A percentile compares a stretch with the other conserved stretches of the same genome.
Conservation (phyloP, 2,888 invertebrate genomes). For the Erynnis tages region DNA sequence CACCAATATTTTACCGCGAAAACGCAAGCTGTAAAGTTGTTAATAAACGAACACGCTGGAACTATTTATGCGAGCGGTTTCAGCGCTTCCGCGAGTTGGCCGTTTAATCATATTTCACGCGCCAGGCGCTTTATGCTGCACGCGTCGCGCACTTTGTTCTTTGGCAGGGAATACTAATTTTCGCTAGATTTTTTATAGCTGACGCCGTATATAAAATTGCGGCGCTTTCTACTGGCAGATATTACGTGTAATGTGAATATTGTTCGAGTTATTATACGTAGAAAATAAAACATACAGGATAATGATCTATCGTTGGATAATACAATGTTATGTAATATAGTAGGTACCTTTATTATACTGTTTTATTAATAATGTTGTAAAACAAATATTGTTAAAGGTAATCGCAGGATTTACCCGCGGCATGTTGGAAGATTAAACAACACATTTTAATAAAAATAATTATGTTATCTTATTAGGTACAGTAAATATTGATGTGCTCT, state of each 20-base stretch:
- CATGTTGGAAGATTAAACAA: too few species aligned
- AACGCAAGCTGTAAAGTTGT: slow-evolving; percentile 37
- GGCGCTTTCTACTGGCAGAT: neutral
- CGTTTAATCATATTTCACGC: slow-evolving; percentile 20
- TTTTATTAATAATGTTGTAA: too few species aligned
- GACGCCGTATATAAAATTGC: neutral
- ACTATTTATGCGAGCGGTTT: slow-evolving; percentile 36
- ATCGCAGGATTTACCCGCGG: too few species aligned
- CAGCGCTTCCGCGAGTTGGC: slow-evolving; percentile 14
- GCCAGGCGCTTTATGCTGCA: slow-evolving; percentile 15
- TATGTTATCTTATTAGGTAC: too few species aligned
- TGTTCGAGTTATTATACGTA: too few species aligned
- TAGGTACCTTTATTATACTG: too few species aligned
- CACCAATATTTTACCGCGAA: slow-evolving; percentile 21
- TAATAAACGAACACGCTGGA: slow-evolving; percentile 37
- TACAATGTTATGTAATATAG: too few species aligned
- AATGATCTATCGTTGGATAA: too few species aligned
- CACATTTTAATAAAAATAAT: too few species aligned
- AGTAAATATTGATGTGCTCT: too few species aligned
- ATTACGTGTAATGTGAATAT: neutral
- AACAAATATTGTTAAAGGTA: too few species aligned
- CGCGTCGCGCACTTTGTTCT: neutral
- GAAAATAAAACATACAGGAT: too few species aligned
- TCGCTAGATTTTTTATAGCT: slow-evolving; percentile 1
- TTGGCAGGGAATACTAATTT: slow-evolving; percentile 2